A percentile compares a stretch with the other conserved stretches of the same genome.
phyloP scores from a whole-genome alignment of 1,140 invertebrate species.

The Thaumatotibia leucotreta region DNA sequence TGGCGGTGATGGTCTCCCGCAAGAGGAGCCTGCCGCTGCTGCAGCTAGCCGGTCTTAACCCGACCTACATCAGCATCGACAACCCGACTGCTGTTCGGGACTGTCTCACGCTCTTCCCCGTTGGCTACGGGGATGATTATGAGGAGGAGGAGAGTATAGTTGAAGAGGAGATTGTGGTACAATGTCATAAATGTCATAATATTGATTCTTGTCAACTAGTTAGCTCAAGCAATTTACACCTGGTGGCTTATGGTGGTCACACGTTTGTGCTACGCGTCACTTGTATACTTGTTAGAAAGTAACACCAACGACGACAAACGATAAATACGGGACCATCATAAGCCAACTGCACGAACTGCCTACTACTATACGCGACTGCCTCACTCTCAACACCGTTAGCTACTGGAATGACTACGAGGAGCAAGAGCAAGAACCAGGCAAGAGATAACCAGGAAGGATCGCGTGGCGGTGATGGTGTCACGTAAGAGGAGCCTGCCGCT shows the following conservation, averaged over 20 bases:
- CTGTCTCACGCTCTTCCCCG: conserved; percentile 57
- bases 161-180: conserved; percentile 48
- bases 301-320: too few species aligned
- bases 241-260: too few species aligned
- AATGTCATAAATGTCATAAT: too few species aligned
- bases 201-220: too few species aligned
- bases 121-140: conserved; percentile 63
- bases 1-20: conserved; percentile 63
- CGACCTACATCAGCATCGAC: conserved; percentile 59
- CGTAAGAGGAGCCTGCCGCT: conserved; percentile 52
- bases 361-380: too few species aligned
- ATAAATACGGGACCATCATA: too few species aligned
- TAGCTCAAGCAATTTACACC: not conserved
- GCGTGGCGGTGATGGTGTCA: conserved; percentile 62
- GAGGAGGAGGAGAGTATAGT: conserved; percentile 46
- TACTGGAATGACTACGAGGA: too few species aligned
- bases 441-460: conserved; percentile 48
- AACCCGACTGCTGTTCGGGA: conserved; percentile 44
- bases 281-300: too few species aligned
- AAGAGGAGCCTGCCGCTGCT: conserved; percentile 53
- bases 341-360: too few species aligned
- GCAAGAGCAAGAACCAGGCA: too few species aligned
- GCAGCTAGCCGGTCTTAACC: conserved; percentile 53
- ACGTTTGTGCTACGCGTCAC: too few species aligned
- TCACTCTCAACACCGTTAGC: too few species aligned